A percentile compares a stretch with the other conserved stretches of the same genome.
phyloP scores from a whole-genome alignment of 64 coral and sea anemone species.

The Pocillopora verrucosa region DNA sequence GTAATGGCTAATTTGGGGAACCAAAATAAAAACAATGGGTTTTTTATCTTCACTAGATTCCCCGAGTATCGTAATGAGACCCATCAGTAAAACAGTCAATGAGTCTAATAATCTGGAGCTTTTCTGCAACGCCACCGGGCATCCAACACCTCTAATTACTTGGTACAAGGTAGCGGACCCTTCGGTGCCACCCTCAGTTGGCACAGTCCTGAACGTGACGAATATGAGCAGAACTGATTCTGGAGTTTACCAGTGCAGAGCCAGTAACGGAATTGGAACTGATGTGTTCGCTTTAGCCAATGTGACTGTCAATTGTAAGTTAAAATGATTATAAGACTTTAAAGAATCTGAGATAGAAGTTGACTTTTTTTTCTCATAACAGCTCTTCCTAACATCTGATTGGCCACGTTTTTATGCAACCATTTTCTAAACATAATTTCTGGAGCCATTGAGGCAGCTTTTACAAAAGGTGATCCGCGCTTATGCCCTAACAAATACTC shows the following conservation, averaged over 20 bases:
- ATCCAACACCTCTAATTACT: conserved; percentile 5
- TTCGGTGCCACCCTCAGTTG: too few species aligned
- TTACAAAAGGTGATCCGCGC: too few species aligned
- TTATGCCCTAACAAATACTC: too few species aligned
- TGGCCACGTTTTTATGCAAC: too few species aligned
- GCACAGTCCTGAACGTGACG: neutral
- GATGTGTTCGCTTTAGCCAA: neutral
- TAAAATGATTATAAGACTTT: neutral
- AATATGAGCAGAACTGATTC: conserved; percentile 8
- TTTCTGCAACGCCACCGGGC: conserved; percentile 14
- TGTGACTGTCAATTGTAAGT: conserved; percentile 3
- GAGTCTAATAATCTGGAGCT: neutral
- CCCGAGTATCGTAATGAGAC: neutral
- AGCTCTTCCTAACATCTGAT: too few species aligned
- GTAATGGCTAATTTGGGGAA: neutral
- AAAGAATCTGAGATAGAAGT: too few species aligned
- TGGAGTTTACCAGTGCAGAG: conserved; percentile 26
- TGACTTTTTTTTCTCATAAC: too few species aligned
- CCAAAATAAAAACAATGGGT: too few species aligned
- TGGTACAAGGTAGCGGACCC: neutral
- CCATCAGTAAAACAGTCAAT: neutral
- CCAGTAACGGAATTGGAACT: conserved; percentile 27
- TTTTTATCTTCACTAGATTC: neutral
- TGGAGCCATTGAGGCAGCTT: neutral
- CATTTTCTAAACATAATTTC: neutral